Percentiles rank a stretch among this genome's conserved stretches.
These are phyloP conservation scores for Cranoglanis bouderius DNA, from an alignment of 2,113 vertebrate genomes.

Conservation along the genomic window DNA sequence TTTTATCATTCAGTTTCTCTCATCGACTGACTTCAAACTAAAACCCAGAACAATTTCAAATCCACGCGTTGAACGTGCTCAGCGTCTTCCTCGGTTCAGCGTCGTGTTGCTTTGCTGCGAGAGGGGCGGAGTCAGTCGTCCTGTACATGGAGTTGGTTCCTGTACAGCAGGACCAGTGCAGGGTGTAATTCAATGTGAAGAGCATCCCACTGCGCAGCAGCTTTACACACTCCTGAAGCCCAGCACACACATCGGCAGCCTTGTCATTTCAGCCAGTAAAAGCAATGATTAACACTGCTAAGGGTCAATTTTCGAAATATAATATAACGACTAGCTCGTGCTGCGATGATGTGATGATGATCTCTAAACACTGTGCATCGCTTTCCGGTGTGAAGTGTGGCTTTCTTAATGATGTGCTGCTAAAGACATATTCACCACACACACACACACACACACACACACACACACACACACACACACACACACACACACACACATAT, in stretches of 20 bases:
- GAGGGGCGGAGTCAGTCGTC: slow-evolving; percentile 4
- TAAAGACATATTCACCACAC: background rate
- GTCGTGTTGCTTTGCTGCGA: background rate
- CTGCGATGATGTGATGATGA: slow-evolving; percentile 14
- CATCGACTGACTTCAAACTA: background rate
- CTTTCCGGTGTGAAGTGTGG: slow-evolving; percentile 12
- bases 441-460: slow-evolving; percentile 18
- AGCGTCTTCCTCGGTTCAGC: background rate
- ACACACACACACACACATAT: background rate
- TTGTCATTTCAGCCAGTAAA: slow-evolving; percentile 49
- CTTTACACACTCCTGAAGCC: slow-evolving; percentile 16
- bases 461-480: slow-evolving; percentile 23
- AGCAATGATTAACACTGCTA: slow-evolving; percentile 43
- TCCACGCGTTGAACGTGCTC: background rate
- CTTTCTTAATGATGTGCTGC: background rate
- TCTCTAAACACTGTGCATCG: slow-evolving; percentile 32
- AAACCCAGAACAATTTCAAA: background rate
- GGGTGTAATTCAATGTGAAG: slow-evolving; percentile 40
- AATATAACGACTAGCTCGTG: slow-evolving; percentile 37
- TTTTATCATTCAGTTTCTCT: slow-evolving; percentile 1
- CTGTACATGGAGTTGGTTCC: slow-evolving; percentile 11
- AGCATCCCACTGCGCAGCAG: slow-evolving; percentile 27
- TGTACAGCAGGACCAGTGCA: slow-evolving; percentile 25
- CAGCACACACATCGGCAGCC: slow-evolving; percentile 28
- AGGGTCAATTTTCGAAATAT: slow-evolving; percentile 43